Percentiles rank a stretch among this genome's conserved stretches.
These are phyloP conservation scores for Patiria pectinifera DNA, from an alignment of 53 echinoderm and acorn worm genomes.

Conservation along the genomic window DNA sequence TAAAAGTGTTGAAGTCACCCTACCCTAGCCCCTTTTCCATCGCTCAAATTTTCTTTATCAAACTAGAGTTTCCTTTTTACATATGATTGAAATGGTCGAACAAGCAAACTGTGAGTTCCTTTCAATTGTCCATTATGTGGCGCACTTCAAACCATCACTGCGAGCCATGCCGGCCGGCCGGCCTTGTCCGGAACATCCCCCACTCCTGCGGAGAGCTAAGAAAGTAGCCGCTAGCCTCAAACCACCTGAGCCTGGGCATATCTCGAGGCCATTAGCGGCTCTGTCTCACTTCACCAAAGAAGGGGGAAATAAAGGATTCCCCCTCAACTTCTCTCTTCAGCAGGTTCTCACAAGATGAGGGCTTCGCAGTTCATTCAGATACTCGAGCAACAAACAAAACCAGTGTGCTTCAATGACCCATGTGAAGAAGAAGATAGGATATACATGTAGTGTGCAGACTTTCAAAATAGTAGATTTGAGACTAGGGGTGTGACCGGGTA, in stretches of 20 bases:
- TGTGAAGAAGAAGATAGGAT: background rate
- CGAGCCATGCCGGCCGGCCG: conserved; percentile 21
- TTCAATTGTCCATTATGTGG: conserved; percentile 4
- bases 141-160: background rate
- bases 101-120: background rate
- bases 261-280: conserved; percentile 35
- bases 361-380: conserved; percentile 5
- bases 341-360: background rate
- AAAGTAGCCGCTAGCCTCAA: background rate
- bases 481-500: too few relatives aligned
- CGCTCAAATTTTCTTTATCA: too few relatives aligned
- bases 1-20: too few relatives aligned
- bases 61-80: too few relatives aligned
- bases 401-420: background rate
- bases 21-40: too few relatives aligned
- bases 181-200: background rate
- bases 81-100: background rate
- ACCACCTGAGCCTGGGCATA: conserved; percentile 37
- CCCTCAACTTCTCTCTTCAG: background rate
- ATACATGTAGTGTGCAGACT: background rate
- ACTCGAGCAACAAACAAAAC: conserved; percentile 18
- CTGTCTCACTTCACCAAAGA: background rate
- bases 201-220: background rate
- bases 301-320: background rate
- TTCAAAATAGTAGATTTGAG: background rate